Base-by-base conservation (phyloP, 1,140 invertebrate genomes). In the Ctenoplectra terminalis region DNA sequence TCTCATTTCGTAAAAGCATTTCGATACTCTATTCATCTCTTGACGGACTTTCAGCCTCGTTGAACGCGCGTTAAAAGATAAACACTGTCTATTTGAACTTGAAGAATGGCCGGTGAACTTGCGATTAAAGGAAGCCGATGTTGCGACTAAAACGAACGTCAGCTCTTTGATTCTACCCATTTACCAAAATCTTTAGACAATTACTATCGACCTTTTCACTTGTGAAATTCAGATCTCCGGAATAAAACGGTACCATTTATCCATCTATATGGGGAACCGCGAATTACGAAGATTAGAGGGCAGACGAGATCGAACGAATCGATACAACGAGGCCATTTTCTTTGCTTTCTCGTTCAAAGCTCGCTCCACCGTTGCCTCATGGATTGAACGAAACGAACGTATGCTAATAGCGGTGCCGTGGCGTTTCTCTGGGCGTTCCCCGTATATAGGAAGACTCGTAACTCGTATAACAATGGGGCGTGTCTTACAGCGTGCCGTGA, bases 391-490 rank as follows among this genome's bases (percentile, higher is more conserved):
- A 81, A 83, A 86, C 76, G 81, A 88, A 87, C 87, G 85, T 87
- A 89, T 88, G 90, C 86, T 89, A 91, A 91, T 91, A 87, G 74
- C 72, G 58, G 50, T 79, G 77, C 81, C 43, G 66, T 56, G 23
- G 40, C 58, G 31, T 67, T 71, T 70, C 31, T 11, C 23, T 5
- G n/a, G n/a, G 29, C 75, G 81, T 74, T 74, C n/a, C 74, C 76
- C 79, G 43, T 74, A 83, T 83, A 87, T 73, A 83, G 50, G n/a
- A 11, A 29, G 76, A n/a, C 76, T 82, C 77, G 85, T 77, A 90
- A 84, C 83, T 83, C 70, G 81, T 66, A 80, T 91, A 89, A 91
- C 88, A 90, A 91, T 88, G 85, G 83, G 83, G 77, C 83, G 84
- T 90, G 87, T 89, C 84, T 88, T 86, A 80, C 81, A 69, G 80